Evolutionary conservation across 2,113 vertebrate genomes (phyloP).

Genomic region (Galemys pyrenaicus): DNA sequence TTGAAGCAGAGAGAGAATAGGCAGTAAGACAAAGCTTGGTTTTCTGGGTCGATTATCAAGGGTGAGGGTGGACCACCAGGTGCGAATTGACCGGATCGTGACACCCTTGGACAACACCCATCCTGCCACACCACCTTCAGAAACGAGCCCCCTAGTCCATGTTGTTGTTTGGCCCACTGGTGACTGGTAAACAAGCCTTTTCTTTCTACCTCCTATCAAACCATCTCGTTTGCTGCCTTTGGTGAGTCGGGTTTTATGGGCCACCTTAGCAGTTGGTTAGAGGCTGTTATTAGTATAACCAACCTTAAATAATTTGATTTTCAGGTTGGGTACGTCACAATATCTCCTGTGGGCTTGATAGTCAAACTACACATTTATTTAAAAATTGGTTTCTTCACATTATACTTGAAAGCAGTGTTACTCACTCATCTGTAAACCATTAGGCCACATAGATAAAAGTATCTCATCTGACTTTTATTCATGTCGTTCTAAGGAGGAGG

Average conservation of each 20-base stretch:
- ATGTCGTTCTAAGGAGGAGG: not conserved
- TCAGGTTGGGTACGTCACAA: slow-evolving; percentile 57
- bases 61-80: accelerated
- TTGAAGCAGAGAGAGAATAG: not conserved
- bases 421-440: slow-evolving; percentile 45
- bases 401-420: not conserved
- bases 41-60: accelerated
- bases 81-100: accelerated
- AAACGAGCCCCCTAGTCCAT: accelerated
- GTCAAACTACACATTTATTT: slow-evolving; percentile 49
- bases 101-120: accelerated
- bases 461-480: slow-evolving; percentile 20
- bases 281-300: slow-evolving; percentile 63
- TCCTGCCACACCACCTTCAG: accelerated
- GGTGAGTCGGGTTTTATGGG: slow-evolving; percentile 37
- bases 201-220: not conserved
- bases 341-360: slow-evolving; percentile 39
- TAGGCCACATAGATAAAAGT: not conserved
- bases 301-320: slow-evolving; percentile 75
- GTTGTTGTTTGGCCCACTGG: accelerated
- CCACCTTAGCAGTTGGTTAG: slow-evolving; percentile 12
- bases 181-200: not conserved
- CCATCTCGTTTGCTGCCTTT: not conserved
- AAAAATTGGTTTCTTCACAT: slow-evolving; percentile 35
- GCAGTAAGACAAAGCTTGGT: no score